phyloP scores from a whole-genome alignment of 2,888 invertebrate species.

The Ophion ellenae region DNA sequence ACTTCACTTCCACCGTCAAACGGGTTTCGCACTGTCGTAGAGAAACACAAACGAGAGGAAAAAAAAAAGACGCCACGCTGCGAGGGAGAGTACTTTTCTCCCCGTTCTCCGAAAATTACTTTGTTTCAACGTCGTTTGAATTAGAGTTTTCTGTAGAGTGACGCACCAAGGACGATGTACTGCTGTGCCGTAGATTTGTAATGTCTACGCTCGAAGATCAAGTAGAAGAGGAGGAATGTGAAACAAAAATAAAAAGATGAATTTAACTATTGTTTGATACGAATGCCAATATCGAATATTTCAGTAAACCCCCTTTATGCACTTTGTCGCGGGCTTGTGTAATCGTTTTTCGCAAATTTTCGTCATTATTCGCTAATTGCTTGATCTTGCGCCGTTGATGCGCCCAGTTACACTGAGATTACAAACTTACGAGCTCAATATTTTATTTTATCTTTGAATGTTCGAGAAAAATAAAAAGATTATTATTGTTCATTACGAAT shows the following conservation, averaged over 20 bases:
- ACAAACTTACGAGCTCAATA: not conserved
- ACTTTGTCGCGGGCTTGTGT: conserved; percentile 31
- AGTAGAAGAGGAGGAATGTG: conserved; percentile 1
- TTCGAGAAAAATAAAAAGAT: not conserved
- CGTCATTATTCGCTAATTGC: conserved; percentile 29
- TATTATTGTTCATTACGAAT: not conserved
- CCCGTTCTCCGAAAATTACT: conserved; percentile 30
- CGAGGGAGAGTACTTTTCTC: not conserved
- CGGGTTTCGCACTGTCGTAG: conserved; percentile 15
- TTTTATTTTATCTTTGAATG: not conserved
- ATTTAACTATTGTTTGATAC: conserved; percentile 33
- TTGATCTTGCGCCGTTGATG: conserved; percentile 1
- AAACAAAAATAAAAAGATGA: conserved; percentile 10
- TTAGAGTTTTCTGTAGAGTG: conserved; percentile 35
- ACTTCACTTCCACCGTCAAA: conserved; percentile 21
- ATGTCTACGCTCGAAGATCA: conserved; percentile 37
- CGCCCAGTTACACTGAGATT: not conserved
- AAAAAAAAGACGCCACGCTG: not conserved
- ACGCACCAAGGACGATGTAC: conserved; percentile 29
- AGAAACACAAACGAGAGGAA: conserved; percentile 10
- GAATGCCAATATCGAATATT: conserved; percentile 7
- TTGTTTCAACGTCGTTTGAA: conserved; percentile 45
- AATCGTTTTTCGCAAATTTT: conserved; percentile 36
- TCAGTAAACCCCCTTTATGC: conserved; percentile 16
- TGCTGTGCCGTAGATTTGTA: conserved; percentile 47